Evolutionary conservation across 2,888 invertebrate species (phyloP).

Genomic region (Sinohyriopsis cumingii): DNA sequence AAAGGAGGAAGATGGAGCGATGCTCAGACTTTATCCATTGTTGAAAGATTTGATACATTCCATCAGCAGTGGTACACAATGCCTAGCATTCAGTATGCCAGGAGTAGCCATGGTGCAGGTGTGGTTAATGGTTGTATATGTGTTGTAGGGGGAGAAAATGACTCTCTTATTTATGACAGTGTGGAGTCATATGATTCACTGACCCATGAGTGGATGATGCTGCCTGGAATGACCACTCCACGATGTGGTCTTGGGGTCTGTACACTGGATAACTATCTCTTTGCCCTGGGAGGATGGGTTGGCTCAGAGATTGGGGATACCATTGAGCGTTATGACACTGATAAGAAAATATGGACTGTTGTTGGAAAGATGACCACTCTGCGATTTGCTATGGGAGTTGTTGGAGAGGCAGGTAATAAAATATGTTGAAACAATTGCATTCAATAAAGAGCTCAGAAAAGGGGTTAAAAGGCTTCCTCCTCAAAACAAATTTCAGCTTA

Average conservation of each 20-base stretch:
- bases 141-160: slow-evolving; percentile 90
- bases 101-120: slow-evolving; percentile 91
- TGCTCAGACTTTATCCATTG: slow-evolving; percentile 81
- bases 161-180: slow-evolving; percentile 83
- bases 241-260: slow-evolving; percentile 92
- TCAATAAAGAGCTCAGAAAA: too few relatives aligned
- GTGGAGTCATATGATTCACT: slow-evolving; percentile 67
- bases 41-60: slow-evolving; percentile 80
- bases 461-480: too few relatives aligned
- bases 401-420: slow-evolving; percentile 82
- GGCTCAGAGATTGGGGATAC: slow-evolving; percentile 91
- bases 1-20: slow-evolving; percentile 85
- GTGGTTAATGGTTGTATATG: slow-evolving; percentile 88
- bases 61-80: slow-evolving; percentile 58
- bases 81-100: slow-evolving; percentile 84
- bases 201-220: slow-evolving; percentile 75
- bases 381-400: slow-evolving; percentile 92
- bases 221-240: slow-evolving; percentile 70
- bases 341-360: slow-evolving; percentile 83
- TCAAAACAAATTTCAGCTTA: too few relatives aligned
- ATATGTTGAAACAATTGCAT: slow-evolving; percentile 72
- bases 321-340: slow-evolving; percentile 90
- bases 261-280: slow-evolving; percentile 85
- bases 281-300: slow-evolving; percentile 94
- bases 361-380: slow-evolving; percentile 87